Base-by-base conservation (phyloP, 2,113 vertebrate genomes). In the Prietella phreatophila region DNA sequence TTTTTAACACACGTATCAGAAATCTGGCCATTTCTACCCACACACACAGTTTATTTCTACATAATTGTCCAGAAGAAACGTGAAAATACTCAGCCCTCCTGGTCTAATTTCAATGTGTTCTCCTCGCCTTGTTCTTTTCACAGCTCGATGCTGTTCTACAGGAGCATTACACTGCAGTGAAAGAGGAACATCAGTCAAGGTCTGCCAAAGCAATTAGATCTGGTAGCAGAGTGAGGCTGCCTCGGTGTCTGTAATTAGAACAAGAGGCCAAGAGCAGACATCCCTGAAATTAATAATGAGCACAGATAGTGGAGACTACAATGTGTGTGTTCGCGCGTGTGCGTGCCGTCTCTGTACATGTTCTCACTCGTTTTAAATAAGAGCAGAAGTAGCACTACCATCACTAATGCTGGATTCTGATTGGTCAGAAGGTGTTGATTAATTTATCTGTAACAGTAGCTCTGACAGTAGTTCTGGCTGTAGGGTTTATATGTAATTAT, bases 131-230 rank as follows among this genome's bases (percentile, higher is more conserved):
- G 73, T 88, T 80, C 42, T 17, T 85, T 80, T 80, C 73, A 4
- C 63, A 63, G 82, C 42, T 39, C 39, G 82, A 25, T 79, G 55
- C 76, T 79, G 82, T 88, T 84, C 71, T 88, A 67, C 60, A 84
- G 73, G 56, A 88, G 82, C 87, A 84, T 88, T 78, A 53, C 84
- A 82, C 53, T 73, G 58, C 82, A 67, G 71, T 84, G 82, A 88
- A 78, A 78, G 82, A 84, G 56, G 75, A 85, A 88, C 87, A 88
- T 88, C 87, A 79, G 87, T 88, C 87, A 85, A 80, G 58, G 87
- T 84, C 82, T 88, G 82, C 82, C 82, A 85, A 84, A 85, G 82
- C 83, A 88, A 88, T 88, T 88, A 84, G 60, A 88, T 63, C 87
- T 27, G 60, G 69, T 83, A 63, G 69, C 56, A 83, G 81, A 84